Evolutionary conservation across 2,888 invertebrate genomes (phyloP), one percentile per base, ranked within the genome.

Genomic region (Spilosoma lubricipeda): DNA sequence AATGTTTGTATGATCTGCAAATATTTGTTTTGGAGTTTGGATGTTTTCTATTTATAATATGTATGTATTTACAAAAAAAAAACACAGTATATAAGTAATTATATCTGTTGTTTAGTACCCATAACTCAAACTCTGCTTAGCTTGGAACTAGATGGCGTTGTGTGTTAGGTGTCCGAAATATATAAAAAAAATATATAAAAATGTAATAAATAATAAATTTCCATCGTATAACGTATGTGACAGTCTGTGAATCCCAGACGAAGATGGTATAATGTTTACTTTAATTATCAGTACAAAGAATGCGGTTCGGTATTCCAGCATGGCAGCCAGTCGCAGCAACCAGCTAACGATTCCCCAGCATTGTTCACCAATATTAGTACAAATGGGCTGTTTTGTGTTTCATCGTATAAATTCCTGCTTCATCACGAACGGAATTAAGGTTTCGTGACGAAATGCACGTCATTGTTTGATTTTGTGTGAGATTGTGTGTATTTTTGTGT

Each of bases 401-500:
- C 76, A 79, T 67, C 78, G 84, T 79, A 83, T 79, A 82, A 77
- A 84, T 82, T 84, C 79, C 79, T 80, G 84, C 79, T 76, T 76
- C 76, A 78, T 84, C 85, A 85, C 76, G 80, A 77, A 73, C 48
- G 71, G 76, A 74, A 78, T 80, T 80, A 76, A 75, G 77, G 78
- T 74, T 79, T 75, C 77, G 72, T 75, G 75, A 75, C 74, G 78
- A 79, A 77, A 80, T 70, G 79, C 83, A 72, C 68, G 83, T 77
- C 84, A 85, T 75, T 73, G 75, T 70, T 78, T 75, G 76, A 73
- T 77, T 73, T 80, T 77, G 77, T 81, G 73, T 59, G 66, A 30
- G 52, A 30, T 36, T 67, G 70, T 77, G 76, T 77, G 70, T 64
- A 70, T 70, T 72, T 70, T 70, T 71, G 69, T 15, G 63, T 73